Base-by-base conservation (phyloP, 2,888 invertebrate species). In the Acronicta psi region DNA sequence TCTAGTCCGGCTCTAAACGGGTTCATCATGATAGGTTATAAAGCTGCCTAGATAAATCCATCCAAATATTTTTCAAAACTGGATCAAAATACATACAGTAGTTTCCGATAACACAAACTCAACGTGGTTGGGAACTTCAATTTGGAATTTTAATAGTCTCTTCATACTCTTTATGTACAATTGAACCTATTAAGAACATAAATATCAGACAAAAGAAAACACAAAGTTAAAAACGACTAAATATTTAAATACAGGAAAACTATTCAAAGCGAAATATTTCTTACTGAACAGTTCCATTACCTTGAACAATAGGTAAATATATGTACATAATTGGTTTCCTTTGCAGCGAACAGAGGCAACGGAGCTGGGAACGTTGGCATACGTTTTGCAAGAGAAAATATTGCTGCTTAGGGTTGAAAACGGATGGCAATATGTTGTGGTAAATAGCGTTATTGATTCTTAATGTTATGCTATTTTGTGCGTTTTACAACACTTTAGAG, bases 391-490 rank as follows among this genome's bases (percentile, higher is more conserved):
- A 64, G 91, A 92, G 63, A 83, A 87, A 79, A 81, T 84, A 62
- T 80, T 93, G 62, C 74, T 94, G 49, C 69, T 94, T 47, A 84
- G 90, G 64, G 89, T 89, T 17, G 81, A 84, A 63, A 75, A 77
- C 36, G 91, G 90, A 37, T 93, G 93, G 93, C 86, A 87, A 71
- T 69, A 87, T 72, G 81, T 93, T 65, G 59, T 81, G 80, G 93
- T 93, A 79, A 82, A 55, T 54, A 55, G 18, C 34, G 18, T 54
- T 54, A 61, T 61, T 59, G 54, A 53, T 68, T 57, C 16, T 45
- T 34, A 51, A 51, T 50, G n/a, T 43, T 41, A 50, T 40, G 31
- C 14, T 10, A 34, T 50, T 31, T 47, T 13, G 37, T 37, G 46
- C 13, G 14, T 46, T 36, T 36, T 14, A 13, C 13, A 13, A n/a